Conservation (phyloP, 1,140 invertebrate species). For the Leptinotarsa undecemlineata region DNA sequence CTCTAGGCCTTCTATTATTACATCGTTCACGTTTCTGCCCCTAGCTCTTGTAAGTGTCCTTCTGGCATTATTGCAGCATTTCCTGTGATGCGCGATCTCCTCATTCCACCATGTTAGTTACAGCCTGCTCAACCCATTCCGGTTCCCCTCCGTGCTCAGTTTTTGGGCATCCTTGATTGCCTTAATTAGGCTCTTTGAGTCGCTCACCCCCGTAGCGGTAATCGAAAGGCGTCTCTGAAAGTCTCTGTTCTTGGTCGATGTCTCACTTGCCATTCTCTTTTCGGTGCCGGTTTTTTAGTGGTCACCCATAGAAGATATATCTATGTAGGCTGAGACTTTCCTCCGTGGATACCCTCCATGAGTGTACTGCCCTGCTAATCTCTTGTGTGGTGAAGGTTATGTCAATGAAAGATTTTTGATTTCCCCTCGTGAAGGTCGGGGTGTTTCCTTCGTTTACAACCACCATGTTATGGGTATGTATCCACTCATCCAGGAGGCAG, state of each 20-base stretch:
- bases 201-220: not conserved
- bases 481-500: not conserved
- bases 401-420: not conserved
- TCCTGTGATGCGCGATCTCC: not conserved
- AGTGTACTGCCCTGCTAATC: not conserved
- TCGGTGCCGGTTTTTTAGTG: not conserved
- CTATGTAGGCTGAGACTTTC: slow-evolving; percentile 14
- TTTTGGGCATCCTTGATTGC: not conserved
- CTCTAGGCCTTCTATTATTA: too few relatives aligned
- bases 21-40: too few relatives aligned
- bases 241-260: not conserved
- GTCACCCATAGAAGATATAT: not conserved
- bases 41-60: too few relatives aligned
- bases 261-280: not conserved
- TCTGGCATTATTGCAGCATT: too few relatives aligned
- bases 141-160: not conserved
- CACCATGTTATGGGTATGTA: not conserved
- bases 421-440: slow-evolving; percentile 1
- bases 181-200: not conserved
- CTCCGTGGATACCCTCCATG: slow-evolving; percentile 11
- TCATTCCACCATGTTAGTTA: not conserved
- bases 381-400: not conserved
- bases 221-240: not conserved
- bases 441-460: not conserved
- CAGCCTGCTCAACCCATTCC: not conserved